Base-by-base conservation (phyloP, 1,140 invertebrate species). In the Bombus impatiens region DNA sequence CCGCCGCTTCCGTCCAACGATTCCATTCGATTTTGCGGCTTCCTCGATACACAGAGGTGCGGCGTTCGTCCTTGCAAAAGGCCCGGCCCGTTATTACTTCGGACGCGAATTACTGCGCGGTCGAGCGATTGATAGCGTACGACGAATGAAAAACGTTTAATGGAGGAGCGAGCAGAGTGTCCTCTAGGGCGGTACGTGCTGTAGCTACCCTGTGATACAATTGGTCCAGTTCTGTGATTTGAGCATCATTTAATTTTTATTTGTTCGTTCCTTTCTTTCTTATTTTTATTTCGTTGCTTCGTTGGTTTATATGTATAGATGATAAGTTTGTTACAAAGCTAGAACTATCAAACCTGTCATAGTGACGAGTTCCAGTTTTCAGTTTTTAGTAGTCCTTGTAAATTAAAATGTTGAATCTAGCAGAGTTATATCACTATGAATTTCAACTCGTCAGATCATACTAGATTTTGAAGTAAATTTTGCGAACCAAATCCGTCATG, bases 11-110 rank as follows among this genome's bases (percentile, higher is more conserved):
- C 59, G 59, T n/a, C 3, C 28, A 40, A 67, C 70, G 86, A 85
- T 87, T 85, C 86, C 86, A 79, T 89, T 87, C 84, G 53, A 42
- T 87, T 80, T 82, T 77, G 88, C 75, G 84, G 80, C 57, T 84
- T 80, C 53, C 53, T 25, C 88, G 89, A 90, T 89, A 89, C 83
- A 85, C 12, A 1, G n/a, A 25, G 42, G 59, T 40, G 13, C 25
- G 62, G 22, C 59, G 22, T 18, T 32, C 47, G 70, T 37, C 9
- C 68, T 22, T n/a, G 28, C 10, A 53, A 83, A 44, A 40, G 76
- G 62, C 57, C 3, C 18, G 32, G 5, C 4, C 47, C 35, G 67
- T 67, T 88, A 79, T 82, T 86, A 82, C 87, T 65, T 75, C 59
- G 47, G 35, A 67, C 82, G 57, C 35, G 86, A 89, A 88, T 86